Evolutionary conservation across 2,797 vertebrate genomes (phyloP).

Genomic region (Carapus acus): DNA sequence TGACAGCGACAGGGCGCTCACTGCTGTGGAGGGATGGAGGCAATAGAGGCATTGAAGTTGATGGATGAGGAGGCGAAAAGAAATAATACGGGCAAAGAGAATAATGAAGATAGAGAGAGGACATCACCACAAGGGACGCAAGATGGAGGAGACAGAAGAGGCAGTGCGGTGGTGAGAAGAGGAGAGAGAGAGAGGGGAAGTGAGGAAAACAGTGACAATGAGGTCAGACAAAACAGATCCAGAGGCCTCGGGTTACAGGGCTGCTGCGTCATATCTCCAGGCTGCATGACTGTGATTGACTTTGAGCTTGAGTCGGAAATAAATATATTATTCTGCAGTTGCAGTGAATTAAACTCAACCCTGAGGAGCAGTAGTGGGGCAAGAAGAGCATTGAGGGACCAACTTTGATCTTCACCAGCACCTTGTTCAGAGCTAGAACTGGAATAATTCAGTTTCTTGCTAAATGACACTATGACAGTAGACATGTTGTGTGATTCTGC

Average conservation of each 20-base stretch:
- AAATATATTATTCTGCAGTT: conserved; percentile 49
- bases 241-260: conserved; percentile 52
- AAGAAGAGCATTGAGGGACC: too few species aligned
- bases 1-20: conserved; percentile 80
- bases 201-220: conserved; percentile 38
- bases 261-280: conserved; percentile 62
- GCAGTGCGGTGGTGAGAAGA: conserved; percentile 14
- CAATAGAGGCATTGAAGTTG: conserved; percentile 23
- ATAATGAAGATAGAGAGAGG: conserved; percentile 41
- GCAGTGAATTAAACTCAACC: conserved; percentile 29
- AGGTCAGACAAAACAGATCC: conserved; percentile 55
- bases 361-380: too few species aligned
- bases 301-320: conserved; percentile 54
- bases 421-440: too few species aligned
- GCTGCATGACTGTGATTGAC: conserved; percentile 60
- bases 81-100: conserved; percentile 25
- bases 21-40: conserved; percentile 55
- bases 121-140: conserved; percentile 57
- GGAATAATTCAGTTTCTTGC: too few species aligned
- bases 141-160: conserved; percentile 18
- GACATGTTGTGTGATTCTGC: too few species aligned
- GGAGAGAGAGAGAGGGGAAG: not conserved
- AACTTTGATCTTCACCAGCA: too few species aligned
- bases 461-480: too few species aligned
- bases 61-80: conserved; percentile 40